A percentile compares a stretch with the other conserved stretches of the same genome.
Evolutionary conservation across 1,140 invertebrate species (phyloP).

Genomic region (Macrotrachela quadricornifera): DNA sequence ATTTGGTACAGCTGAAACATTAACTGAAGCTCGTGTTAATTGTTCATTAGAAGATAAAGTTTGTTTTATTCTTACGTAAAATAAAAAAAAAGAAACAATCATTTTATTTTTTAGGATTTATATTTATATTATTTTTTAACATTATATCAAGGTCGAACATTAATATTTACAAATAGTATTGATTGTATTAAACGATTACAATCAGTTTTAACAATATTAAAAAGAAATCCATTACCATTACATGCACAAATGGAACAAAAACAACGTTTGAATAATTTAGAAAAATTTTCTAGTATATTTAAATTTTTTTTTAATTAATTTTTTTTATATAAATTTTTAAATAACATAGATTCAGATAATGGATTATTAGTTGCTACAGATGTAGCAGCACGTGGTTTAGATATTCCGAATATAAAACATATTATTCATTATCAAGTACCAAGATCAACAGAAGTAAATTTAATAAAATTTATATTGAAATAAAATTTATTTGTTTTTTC

Average conservation of each 20-base stretch:
- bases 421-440: constrained; percentile 95
- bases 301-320: constrained; percentile 11
- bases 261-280: constrained; percentile 76
- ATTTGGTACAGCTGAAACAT: constrained; percentile 48
- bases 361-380: constrained; percentile 81
- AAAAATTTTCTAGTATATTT: constrained; percentile 50
- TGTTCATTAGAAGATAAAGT: constrained; percentile 35
- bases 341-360: constrained; percentile 18
- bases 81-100: too few relatives aligned
- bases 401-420: constrained; percentile 76
- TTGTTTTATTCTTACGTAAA: constrained; percentile 21
- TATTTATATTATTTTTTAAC: constrained; percentile 78
- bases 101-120: constrained; percentile 40
- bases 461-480: not conserved
- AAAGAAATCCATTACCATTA: constrained; percentile 54
- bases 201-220: constrained; percentile 54
- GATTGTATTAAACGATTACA: constrained; percentile 63
- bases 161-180: constrained; percentile 94
- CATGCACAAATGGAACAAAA: constrained; percentile 87
- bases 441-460: constrained; percentile 56
- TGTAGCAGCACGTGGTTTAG: constrained; percentile 81
- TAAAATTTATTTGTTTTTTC: not conserved
- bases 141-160: constrained; percentile 56
- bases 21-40: constrained; percentile 57
- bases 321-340: not conserved